Evolutionary conservation across 1,140 invertebrate genomes (phyloP).

Genomic region (Caenorhabditis latens): DNA sequence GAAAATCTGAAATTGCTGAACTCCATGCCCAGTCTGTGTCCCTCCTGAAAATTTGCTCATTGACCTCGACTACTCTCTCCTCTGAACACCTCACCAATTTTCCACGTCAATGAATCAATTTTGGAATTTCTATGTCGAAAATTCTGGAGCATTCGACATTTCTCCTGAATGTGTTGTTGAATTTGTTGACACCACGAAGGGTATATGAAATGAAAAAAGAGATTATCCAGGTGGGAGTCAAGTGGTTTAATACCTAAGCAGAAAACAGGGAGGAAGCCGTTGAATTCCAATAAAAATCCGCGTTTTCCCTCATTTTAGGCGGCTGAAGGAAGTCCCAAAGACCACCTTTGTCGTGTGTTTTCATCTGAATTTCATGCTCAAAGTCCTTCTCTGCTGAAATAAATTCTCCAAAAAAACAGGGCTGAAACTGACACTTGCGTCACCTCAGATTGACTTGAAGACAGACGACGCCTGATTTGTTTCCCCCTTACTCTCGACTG

Average conservation of each 20-base stretch:
- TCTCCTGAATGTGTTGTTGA: neutral
- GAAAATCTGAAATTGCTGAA: constrained; percentile 26
- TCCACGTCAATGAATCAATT: neutral
- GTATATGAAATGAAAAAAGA: neutral
- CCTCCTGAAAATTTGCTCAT: neutral
- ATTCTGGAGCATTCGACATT: constrained; percentile 18
- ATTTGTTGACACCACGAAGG: neutral
- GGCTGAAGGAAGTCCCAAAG: neutral
- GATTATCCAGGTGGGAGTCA: constrained; percentile 32
- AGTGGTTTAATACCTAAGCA: neutral
- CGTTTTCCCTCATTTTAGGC: neutral
- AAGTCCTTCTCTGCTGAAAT: neutral
- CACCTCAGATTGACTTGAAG: neutral
- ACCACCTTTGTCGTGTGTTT: neutral
- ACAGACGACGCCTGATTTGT: neutral
- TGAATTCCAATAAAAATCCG: neutral
- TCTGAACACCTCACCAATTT: constrained; percentile 7
- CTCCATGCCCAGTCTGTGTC: neutral
- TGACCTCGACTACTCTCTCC: neutral
- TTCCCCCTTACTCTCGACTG: neutral
- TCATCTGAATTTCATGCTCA: neutral
- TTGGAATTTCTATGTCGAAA: neutral
- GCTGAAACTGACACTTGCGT: neutral
- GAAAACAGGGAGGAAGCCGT: neutral
- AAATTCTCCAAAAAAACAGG: neutral